Conservation (phyloP, 2,113 vertebrate genomes). For the Ancistrus triradiatus region DNA sequence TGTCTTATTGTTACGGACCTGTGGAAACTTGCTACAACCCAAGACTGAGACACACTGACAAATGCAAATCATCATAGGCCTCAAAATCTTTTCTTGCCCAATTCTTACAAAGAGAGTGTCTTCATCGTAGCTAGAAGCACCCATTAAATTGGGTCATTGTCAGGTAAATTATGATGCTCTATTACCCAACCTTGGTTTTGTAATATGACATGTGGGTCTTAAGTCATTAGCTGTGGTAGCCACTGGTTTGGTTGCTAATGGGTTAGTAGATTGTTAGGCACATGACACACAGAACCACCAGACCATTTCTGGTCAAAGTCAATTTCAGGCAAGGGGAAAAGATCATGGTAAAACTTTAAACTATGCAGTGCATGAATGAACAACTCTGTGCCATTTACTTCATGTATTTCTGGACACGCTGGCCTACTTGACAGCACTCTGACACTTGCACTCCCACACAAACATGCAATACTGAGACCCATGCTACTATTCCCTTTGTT, state of each 20-base stretch:
- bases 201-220: too few species aligned
- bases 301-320: constrained; percentile 18
- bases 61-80: constrained; percentile 4
- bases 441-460: constrained; percentile 28
- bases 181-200: too few species aligned
- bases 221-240: neutral
- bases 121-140: neutral
- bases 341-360: constrained; percentile 19
- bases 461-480: neutral
- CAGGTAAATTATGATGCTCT: neutral
- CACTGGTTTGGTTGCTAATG: constrained; percentile 13
- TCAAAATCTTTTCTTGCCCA: neutral
- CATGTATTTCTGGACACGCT: constrained; percentile 39
- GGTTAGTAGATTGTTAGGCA: neutral
- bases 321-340: constrained; percentile 7
- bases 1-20: constrained; percentile 19
- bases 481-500: neutral
- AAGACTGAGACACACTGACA: constrained; percentile 11
- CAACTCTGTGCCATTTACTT: constrained; percentile 42
- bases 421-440: constrained; percentile 31
- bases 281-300: neutral
- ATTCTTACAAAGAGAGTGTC: neutral
- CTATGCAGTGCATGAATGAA: neutral
- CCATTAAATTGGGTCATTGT: neutral
- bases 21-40: constrained; percentile 29